Evolutionary conservation across 2,888 invertebrate species (phyloP).

Genomic region (Chaitophorus viminalis): DNA sequence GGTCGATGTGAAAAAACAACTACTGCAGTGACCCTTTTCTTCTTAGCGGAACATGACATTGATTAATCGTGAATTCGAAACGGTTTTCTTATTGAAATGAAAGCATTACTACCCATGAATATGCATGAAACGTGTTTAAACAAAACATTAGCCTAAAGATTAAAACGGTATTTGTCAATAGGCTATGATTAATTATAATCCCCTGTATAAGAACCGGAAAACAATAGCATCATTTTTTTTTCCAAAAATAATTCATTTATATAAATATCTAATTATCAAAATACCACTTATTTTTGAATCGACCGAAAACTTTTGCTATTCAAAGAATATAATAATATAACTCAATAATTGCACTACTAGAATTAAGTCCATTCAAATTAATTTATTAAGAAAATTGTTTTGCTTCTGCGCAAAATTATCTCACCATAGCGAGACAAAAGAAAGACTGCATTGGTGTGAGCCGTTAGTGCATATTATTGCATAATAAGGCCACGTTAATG

Average conservation of each 20-base stretch:
- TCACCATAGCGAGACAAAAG: too few relatives aligned
- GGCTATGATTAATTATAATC: too few relatives aligned
- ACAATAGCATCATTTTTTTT: background rate
- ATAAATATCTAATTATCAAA: too few relatives aligned
- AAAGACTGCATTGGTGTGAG: too few relatives aligned
- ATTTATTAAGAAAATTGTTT: too few relatives aligned
- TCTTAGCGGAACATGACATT: slow-evolving; percentile 1
- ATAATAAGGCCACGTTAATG: too few relatives aligned
- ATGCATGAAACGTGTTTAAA: background rate
- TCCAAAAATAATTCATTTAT: background rate
- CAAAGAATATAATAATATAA: background rate
- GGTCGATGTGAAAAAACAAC: slow-evolving; percentile 12
- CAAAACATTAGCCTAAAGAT: background rate
- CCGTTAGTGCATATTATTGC: too few relatives aligned
- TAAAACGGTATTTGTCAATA: background rate
- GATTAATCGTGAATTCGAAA: slow-evolving; percentile 35
- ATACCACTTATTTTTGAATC: too few relatives aligned
- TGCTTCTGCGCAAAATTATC: too few relatives aligned
- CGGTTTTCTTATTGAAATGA: background rate
- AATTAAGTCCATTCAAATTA: too few relatives aligned
- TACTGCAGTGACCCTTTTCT: slow-evolving; percentile 16
- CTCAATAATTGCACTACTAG: background rate
- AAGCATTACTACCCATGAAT: background rate
- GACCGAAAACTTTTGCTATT: background rate
- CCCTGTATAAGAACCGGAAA: too few relatives aligned